Conservation (phyloP, 2,797 vertebrate species). For the Tenualosa ilisha region DNA sequence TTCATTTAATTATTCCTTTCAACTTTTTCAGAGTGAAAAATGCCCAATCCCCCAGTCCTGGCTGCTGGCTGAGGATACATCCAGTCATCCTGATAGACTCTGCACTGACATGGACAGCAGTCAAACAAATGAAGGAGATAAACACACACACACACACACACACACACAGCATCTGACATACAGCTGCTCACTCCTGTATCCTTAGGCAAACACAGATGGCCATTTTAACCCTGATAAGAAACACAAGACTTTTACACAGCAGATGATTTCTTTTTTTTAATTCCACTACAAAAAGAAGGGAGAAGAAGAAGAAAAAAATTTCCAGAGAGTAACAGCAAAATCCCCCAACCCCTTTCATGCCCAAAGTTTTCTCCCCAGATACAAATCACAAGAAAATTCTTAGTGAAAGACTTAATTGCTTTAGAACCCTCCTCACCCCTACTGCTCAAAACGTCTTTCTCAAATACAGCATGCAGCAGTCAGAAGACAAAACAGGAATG, state of each 20-base stretch:
- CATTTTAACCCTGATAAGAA: background rate
- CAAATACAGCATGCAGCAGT: conserved; percentile 11
- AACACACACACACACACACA: background rate
- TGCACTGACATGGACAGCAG: background rate
- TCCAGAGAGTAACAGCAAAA: conserved; percentile 57
- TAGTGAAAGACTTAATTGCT: background rate
- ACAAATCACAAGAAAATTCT: conserved; percentile 28
- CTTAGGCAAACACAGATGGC: background rate
- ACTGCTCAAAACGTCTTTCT: background rate
- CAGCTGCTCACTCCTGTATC: background rate
- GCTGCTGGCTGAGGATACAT: background rate
- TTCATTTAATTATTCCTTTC: too few relatives aligned
- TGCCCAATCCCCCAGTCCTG: background rate
- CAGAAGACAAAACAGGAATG: conserved; percentile 15
- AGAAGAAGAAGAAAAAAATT: conserved; percentile 45
- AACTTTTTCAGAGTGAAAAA: too few relatives aligned
- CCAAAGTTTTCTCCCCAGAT: conserved; percentile 51
- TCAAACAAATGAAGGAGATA: too few relatives aligned
- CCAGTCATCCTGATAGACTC: background rate
- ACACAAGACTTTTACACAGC: conserved; percentile 56
- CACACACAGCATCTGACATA: background rate
- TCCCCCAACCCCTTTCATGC: conserved; percentile 21
- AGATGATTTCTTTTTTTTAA: conserved; percentile 64
- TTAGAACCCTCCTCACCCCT: background rate
- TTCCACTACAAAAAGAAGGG: conserved; percentile 68